phyloP scores from a whole-genome alignment of 2,113 vertebrate genomes.

The Empidonax traillii region DNA sequence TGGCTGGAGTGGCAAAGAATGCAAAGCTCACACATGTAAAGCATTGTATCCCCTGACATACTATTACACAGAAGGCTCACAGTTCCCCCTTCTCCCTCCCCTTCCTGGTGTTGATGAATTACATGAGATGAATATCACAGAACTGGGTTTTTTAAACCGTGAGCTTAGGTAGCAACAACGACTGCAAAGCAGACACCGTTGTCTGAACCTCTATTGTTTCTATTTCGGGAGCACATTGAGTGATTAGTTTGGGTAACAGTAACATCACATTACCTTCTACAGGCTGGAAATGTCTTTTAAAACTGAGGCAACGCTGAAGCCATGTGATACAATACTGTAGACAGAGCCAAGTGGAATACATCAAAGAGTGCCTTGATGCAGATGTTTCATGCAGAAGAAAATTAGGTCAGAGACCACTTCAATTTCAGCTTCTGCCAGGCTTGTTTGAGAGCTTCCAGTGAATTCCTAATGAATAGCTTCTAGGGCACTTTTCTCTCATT shows the following conservation, averaged over 20 bases:
- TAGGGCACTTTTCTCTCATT: slow-evolving; percentile 86
- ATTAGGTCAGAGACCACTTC: slow-evolving; percentile 90
- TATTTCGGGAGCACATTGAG: slow-evolving; percentile 79
- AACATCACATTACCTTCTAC: slow-evolving; percentile 84
- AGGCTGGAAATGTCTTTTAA: slow-evolving; percentile 84
- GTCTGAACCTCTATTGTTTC: slow-evolving; percentile 84
- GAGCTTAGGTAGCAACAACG: slow-evolving; percentile 72
- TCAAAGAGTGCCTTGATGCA: slow-evolving; percentile 87
- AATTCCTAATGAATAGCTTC: slow-evolving; percentile 89
- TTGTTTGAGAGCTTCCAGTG: slow-evolving; percentile 88
- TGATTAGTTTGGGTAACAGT: slow-evolving; percentile 85
- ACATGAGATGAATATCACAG: slow-evolving; percentile 71
- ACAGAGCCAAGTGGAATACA: slow-evolving; percentile 88
- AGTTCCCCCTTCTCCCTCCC: slow-evolving; percentile 59
- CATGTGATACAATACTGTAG: slow-evolving; percentile 83
- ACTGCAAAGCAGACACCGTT: slow-evolving; percentile 74
- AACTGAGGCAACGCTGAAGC: slow-evolving; percentile 78
- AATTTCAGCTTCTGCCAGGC: slow-evolving; percentile 88
- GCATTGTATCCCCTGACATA: slow-evolving; percentile 70
- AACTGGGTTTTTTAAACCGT: slow-evolving; percentile 73
- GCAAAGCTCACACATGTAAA: slow-evolving; percentile 57
- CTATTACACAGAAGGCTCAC: slow-evolving; percentile 64
- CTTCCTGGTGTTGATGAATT: slow-evolving; percentile 76
- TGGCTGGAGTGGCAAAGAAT: slow-evolving; percentile 26
- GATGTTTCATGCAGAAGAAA: slow-evolving; percentile 89